phyloP scores from a whole-genome alignment of 2,888 invertebrate genomes.

The Cryptocephalus primarius region DNA sequence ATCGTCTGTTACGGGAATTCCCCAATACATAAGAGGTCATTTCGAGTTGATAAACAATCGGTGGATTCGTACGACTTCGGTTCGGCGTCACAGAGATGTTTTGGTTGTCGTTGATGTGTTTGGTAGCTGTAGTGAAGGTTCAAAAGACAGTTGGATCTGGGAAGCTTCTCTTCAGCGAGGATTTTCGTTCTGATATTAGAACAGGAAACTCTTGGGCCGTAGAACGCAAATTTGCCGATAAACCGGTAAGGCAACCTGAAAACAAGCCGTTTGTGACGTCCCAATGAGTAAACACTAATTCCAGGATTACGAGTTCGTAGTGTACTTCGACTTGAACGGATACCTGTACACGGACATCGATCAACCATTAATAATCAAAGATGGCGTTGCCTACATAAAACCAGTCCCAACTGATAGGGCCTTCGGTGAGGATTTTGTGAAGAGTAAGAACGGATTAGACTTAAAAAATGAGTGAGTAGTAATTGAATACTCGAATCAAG shows the following conservation, averaged over 20 bases:
- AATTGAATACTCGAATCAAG: no score
- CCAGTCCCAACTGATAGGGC: slow-evolving; percentile 47
- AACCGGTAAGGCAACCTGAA: neutral
- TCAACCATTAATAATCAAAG: slow-evolving; percentile 19
- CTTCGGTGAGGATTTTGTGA: slow-evolving; percentile 43
- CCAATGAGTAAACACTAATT: no score
- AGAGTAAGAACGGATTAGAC: slow-evolving; percentile 23
- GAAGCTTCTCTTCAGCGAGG: slow-evolving; percentile 24
- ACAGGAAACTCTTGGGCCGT: slow-evolving; percentile 26
- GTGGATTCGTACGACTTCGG: no score
- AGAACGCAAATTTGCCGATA: slow-evolving; percentile 28
- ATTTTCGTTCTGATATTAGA: slow-evolving; percentile 36
- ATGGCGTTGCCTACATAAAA: slow-evolving; percentile 48
- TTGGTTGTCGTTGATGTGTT: no score
- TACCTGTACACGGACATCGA: slow-evolving; percentile 36
- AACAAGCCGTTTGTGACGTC: no score
- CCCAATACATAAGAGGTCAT: no score
- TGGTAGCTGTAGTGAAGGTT: no score
- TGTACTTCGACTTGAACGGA: slow-evolving; percentile 27
- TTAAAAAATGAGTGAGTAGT: slow-evolving; percentile 26
- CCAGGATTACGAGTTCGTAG: slow-evolving; percentile 61
- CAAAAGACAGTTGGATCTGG: no score
- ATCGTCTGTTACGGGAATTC: no score
- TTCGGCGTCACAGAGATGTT: slow-evolving; percentile 39
- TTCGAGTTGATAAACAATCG: no score